A percentile compares a stretch with the other conserved stretches of the same genome.
These are phyloP conservation scores for Drosophila kohkoa DNA, from an alignment of 1,140 invertebrate species.

Conservation along the genomic window DNA sequence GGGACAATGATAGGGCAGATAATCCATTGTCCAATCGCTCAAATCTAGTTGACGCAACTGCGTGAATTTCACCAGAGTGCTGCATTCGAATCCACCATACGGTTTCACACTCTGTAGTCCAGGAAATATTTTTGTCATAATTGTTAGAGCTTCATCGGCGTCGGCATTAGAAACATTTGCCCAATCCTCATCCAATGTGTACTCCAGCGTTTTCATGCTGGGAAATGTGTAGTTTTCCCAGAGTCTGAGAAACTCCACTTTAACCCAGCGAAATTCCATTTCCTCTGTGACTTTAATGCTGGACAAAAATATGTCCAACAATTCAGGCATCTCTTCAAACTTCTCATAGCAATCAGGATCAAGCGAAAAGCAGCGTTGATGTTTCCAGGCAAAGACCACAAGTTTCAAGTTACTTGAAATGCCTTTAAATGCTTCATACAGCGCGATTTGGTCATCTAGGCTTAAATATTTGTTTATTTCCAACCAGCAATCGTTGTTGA, in stretches of 20 bases:
- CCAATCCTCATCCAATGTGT: neutral
- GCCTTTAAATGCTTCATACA: conserved; percentile 18
- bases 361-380: neutral
- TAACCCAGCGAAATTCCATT: neutral
- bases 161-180: neutral
- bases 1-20: neutral
- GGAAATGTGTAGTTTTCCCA: conserved; percentile 8
- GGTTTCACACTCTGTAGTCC: neutral
- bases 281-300: conserved; percentile 5
- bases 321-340: neutral
- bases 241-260: neutral
- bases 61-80: neutral
- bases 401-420: neutral
- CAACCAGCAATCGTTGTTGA: neutral
- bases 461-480: neutral
- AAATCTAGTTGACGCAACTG: conserved; percentile 25
- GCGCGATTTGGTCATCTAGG: conserved; percentile 18
- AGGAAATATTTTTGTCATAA: conserved; percentile 20
- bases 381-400: conserved; percentile 18
- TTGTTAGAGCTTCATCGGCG: too few species aligned
- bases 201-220: neutral
- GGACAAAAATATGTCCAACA: neutral
- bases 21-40: neutral
- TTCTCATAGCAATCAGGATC: neutral
- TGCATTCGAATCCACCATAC: neutral